Base-by-base conservation (phyloP, 2,113 vertebrate species). In the Hippocampus comes region DNA sequence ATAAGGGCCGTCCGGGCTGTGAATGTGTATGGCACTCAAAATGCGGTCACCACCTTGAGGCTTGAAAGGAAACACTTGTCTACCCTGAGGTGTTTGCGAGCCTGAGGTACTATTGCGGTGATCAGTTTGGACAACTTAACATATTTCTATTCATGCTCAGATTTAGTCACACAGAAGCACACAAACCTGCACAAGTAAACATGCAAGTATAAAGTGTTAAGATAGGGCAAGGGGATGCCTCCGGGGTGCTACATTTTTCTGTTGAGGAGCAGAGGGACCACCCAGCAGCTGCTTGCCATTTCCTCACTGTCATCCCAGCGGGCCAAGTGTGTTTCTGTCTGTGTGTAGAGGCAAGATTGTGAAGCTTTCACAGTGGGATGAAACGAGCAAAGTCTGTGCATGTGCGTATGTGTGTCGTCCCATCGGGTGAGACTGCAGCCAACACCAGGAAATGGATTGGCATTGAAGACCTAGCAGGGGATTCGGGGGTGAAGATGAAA, bases 361-460 rank as follows among this genome's bases (percentile, higher is more conserved):
- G 79, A 70, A 41, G 81, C 81, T 85, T 88, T 82, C 80, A 81
- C 78, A 76, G 76, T 70, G 74, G 83, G 67, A 57, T 70, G 74
- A 78, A 71, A 46, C 17, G 20, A 75, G 83, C 87, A 86, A 90
- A 85, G 76, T 79, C 56, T 59, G 77, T 67, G 68, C 72, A 65
- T 65, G 17, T 74, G 67, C 70, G 42, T 49, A 63, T 72, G 68
- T 80, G 76, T 34, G 71, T 65, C 25, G 55, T 87, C 82, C 84
- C 83, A 84, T 76, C 73, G 86, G 82, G 81, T 78, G 82, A 89
- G 75, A 78, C 73, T 81, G 80, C 81, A 85, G 88, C 88, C 86
- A 90, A 88, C 85, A 88, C 84, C 82, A 87, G 87, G 87, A 91
- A 89, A 91, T 90, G 86, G 88, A 87, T 89, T 91, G 88, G 88